phyloP scores from a whole-genome alignment of 2,113 vertebrate genomes.

The Pristiophorus japonicus region DNA sequence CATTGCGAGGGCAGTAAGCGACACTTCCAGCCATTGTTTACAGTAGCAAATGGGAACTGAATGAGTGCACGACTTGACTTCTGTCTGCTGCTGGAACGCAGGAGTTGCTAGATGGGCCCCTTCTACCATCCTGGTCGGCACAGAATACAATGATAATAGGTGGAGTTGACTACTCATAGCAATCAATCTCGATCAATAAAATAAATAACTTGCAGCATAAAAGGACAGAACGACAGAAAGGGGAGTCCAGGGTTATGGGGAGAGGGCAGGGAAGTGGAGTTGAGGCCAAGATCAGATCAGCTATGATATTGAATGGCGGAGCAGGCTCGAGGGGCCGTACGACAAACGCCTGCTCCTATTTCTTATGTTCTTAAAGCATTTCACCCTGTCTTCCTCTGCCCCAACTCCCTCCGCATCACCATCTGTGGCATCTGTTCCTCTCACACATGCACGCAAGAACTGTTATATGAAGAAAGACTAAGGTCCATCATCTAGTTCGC shows the following conservation, averaged over 20 bases:
- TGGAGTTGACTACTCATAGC: neutral
- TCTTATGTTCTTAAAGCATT: too few relatives aligned
- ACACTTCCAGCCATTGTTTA: neutral
- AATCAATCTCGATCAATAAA: neutral
- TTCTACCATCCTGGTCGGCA: neutral
- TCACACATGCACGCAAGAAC: neutral
- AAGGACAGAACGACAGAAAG: too few relatives aligned
- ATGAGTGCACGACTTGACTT: neutral
- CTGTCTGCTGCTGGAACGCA: neutral
- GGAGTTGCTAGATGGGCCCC: neutral
- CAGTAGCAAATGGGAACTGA: slow-evolving; percentile 13
- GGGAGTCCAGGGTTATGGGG: too few relatives aligned
- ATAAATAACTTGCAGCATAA: neutral
- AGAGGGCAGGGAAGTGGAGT: too few relatives aligned
- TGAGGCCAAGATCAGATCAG: too few relatives aligned
- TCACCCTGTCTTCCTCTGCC: too few relatives aligned
- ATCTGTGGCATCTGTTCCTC: too few relatives aligned
- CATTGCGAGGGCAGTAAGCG: neutral
- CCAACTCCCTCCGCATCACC: too few relatives aligned
- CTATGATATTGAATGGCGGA: too few relatives aligned
- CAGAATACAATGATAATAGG: neutral
- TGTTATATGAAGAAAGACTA: neutral
- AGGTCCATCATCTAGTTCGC: neutral
- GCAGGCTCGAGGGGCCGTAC: too few relatives aligned
- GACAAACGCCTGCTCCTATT: too few relatives aligned